Percentiles rank a stretch among this genome's conserved stretches.
Conservation (phyloP, 2,113 vertebrate genomes). For the Heteronetta atricapilla region DNA sequence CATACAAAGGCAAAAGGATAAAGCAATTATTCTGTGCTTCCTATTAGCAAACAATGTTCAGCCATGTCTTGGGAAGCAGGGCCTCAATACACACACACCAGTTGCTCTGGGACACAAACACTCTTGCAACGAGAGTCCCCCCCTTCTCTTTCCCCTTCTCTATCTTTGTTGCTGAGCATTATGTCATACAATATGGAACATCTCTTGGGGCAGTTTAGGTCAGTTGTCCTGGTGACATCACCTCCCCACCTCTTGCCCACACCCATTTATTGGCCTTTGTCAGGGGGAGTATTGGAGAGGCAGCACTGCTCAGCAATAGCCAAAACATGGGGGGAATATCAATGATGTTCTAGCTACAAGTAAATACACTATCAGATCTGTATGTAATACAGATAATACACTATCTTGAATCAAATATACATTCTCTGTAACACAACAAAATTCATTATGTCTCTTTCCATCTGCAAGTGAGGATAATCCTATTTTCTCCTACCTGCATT, state of each 20-base stretch:
- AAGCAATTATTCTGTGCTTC: too few relatives aligned
- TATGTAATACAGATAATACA: too few relatives aligned
- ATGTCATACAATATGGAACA: neutral
- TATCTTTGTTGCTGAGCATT: neutral
- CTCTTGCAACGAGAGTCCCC: neutral
- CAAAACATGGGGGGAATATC: too few relatives aligned
- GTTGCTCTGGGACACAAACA: too few relatives aligned
- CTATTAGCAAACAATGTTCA: too few relatives aligned
- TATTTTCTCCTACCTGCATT: neutral
- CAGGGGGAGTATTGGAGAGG: too few relatives aligned
- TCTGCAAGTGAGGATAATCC: neutral
- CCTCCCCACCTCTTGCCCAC: neutral
- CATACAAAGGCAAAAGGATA: too few relatives aligned
- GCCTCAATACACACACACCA: too few relatives aligned
- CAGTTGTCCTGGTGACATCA: neutral
- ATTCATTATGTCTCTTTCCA: neutral
- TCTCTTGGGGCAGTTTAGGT: neutral
- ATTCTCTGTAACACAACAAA: neutral
- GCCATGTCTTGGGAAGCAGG: too few relatives aligned
- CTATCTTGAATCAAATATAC: neutral
- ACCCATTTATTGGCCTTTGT: neutral
- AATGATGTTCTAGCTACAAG: neutral
- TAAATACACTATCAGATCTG: neutral
- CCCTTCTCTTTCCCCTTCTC: neutral
- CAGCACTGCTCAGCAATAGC: too few relatives aligned